phyloP scores from a whole-genome alignment of 2,113 vertebrate genomes.

The Prionailurus viverrinus region DNA sequence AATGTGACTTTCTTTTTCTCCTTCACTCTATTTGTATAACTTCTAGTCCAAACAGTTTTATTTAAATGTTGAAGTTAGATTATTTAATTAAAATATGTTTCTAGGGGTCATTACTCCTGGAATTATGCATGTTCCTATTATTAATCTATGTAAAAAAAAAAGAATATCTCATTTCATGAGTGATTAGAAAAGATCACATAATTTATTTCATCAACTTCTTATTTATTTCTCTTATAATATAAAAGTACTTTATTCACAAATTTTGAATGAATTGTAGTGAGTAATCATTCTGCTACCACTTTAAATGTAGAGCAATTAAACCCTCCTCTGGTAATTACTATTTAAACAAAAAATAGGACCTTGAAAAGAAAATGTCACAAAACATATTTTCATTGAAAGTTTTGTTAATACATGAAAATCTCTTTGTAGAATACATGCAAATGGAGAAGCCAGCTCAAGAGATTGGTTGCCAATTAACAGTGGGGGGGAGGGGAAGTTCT shows the following conservation, averaged over 20 bases:
- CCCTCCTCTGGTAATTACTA: background rate
- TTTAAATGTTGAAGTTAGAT: background rate
- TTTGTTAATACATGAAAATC: background rate
- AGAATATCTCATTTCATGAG: background rate
- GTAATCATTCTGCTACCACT: background rate
- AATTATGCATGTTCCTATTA: background rate
- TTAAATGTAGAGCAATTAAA: background rate
- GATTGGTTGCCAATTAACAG: background rate
- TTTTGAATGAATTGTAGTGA: background rate
- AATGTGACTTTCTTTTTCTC: background rate
- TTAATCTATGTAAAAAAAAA: background rate
- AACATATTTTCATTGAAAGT: background rate
- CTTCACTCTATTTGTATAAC: background rate
- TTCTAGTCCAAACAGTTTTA: background rate
- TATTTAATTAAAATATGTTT: background rate
- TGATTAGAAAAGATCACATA: background rate
- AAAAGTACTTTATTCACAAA: background rate
- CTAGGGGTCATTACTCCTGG: background rate
- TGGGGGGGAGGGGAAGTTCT: background rate
- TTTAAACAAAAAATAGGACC: background rate
- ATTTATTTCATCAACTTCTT: background rate
- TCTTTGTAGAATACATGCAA: background rate
- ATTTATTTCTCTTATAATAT: background rate
- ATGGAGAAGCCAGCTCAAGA: background rate
- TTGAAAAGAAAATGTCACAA: background rate